These are phyloP conservation scores for Hyles lineata DNA, from an alignment of 2,888 invertebrate genomes.

Conservation along the genomic window DNA sequence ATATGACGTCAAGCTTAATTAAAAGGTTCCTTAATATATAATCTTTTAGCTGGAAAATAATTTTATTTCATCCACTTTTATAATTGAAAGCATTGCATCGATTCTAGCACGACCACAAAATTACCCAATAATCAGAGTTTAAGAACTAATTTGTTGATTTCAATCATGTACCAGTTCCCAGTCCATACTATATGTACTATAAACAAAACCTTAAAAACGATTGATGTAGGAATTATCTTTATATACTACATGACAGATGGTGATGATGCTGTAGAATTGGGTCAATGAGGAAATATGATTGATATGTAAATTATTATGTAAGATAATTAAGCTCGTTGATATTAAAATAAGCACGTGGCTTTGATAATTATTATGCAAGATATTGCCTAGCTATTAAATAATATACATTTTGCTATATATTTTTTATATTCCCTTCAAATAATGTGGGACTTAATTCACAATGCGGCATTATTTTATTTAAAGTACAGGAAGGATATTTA, in stretches of 20 bases:
- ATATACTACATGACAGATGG: not conserved
- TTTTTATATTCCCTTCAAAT: not conserved
- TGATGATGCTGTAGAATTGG: not conserved
- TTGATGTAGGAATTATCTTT: constrained; percentile 6
- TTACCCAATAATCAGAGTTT: too few relatives aligned
- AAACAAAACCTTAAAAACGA: constrained; percentile 4
- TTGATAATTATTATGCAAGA: not conserved
- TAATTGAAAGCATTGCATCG: too few relatives aligned
- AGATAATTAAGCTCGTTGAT: not conserved
- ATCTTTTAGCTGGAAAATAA: too few relatives aligned
- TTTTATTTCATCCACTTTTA: too few relatives aligned
- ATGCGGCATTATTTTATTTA: too few relatives aligned
- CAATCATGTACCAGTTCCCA: not conserved
- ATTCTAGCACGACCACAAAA: too few relatives aligned
- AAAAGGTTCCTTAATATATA: too few relatives aligned
- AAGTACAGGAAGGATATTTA: too few relatives aligned
- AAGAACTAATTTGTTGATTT: not conserved
- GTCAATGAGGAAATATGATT: not conserved
- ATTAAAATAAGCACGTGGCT: not conserved
- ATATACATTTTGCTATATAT: not conserved
- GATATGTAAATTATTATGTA: not conserved
- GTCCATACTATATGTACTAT: constrained; percentile 9
- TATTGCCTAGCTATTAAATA: not conserved
- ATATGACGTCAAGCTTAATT: too few relatives aligned
- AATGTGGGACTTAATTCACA: not conserved